Percentiles rank a stretch among this genome's conserved stretches.
phyloP scores from a whole-genome alignment of 2,797 vertebrate species.

The Hemitrygon akajei region DNA sequence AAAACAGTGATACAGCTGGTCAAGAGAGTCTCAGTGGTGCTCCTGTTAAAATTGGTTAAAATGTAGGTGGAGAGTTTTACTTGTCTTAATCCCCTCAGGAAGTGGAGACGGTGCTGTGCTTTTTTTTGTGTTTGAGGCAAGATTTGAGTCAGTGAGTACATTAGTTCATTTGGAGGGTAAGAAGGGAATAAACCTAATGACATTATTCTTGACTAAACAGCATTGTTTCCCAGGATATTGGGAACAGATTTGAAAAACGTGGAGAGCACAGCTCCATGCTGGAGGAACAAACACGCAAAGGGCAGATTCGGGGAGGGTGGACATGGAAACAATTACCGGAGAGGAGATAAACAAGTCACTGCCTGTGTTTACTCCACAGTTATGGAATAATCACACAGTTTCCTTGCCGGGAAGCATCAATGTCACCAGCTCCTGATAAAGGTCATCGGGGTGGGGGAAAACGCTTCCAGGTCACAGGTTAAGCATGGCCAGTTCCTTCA shows the following conservation, averaged over 20 bases:
- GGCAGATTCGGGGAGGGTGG: background rate
- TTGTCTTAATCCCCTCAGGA: too few species aligned
- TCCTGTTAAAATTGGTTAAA: too few species aligned
- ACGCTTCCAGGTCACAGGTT: background rate
- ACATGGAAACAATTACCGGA: slow-evolving; percentile 13
- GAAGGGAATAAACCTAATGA: background rate
- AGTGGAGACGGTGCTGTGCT: too few species aligned
- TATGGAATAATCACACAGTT: too few species aligned
- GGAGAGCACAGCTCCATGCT: background rate
- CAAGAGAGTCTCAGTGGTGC: too few species aligned
- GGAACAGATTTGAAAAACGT: background rate
- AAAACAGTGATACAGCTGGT: too few species aligned
- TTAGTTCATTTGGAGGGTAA: background rate
- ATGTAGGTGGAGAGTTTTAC: too few species aligned
- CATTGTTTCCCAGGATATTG: background rate
- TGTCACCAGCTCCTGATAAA: background rate
- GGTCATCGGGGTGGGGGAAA: too few species aligned
- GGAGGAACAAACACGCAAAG: background rate
- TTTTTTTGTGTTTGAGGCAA: background rate
- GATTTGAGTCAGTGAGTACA: background rate
- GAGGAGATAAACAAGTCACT: background rate
- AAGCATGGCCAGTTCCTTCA: background rate
- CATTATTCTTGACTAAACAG: background rate
- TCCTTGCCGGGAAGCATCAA: background rate
- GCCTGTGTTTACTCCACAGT: slow-evolving; percentile 8